Conservation (phyloP, 2,888 invertebrate genomes). For the Malthinus seriepunctatus region DNA sequence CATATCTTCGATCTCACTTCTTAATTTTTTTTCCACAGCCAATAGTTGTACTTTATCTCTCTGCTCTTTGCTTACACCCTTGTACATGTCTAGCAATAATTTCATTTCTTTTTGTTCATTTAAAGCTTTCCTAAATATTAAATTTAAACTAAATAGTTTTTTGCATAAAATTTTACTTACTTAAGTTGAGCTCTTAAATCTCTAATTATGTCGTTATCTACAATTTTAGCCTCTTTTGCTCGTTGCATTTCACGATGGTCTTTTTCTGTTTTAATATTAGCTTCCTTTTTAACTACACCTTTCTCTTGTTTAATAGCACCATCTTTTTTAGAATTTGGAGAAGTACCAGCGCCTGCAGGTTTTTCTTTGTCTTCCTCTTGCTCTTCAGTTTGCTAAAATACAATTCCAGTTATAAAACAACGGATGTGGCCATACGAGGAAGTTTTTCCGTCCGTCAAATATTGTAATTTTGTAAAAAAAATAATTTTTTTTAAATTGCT, state of each 20-base stretch:
- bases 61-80: slow-evolving; percentile 95
- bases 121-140: slow-evolving; percentile 74
- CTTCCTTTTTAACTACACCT: slow-evolving; percentile 63
- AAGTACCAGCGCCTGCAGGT: slow-evolving; percentile 45
- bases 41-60: slow-evolving; percentile 94
- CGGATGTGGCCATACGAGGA: too few relatives aligned
- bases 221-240: slow-evolving; percentile 65
- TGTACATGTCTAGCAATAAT: slow-evolving; percentile 93
- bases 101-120: slow-evolving; percentile 96
- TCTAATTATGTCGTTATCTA: slow-evolving; percentile 77
- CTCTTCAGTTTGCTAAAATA: slow-evolving; percentile 45
- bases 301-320: slow-evolving; percentile 58
- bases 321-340: slow-evolving; percentile 63
- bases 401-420: too few relatives aligned
- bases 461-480: too few relatives aligned
- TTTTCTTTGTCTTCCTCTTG: slow-evolving; percentile 55
- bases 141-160: slow-evolving; percentile 1
- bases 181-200: slow-evolving; percentile 92
- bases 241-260: slow-evolving; percentile 66
- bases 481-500: too few relatives aligned
- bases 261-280: slow-evolving; percentile 65
- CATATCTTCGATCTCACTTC: slow-evolving; percentile 89
- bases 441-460: too few relatives aligned
- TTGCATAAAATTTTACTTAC: slow-evolving; percentile 59
- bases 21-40: slow-evolving; percentile 90